A percentile compares a stretch with the other conserved stretches of the same genome.
These are phyloP conservation scores for Pteropus rufus DNA, from an alignment of 2,797 vertebrate genomes.

Conservation along the genomic window DNA sequence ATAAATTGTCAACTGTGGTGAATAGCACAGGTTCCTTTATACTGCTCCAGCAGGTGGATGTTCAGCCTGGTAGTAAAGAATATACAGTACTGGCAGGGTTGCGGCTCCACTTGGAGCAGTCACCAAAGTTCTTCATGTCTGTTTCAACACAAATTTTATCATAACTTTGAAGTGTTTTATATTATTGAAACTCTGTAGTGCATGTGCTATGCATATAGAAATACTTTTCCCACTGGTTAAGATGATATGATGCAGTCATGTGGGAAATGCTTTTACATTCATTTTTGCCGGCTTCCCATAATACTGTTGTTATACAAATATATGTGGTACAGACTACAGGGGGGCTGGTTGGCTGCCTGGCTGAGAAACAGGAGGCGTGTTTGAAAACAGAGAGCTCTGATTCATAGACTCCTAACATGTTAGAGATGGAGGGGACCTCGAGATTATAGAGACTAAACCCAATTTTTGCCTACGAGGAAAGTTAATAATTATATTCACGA, in stretches of 20 bases:
- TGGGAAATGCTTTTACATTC: slow-evolving; percentile 40
- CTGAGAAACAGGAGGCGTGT: not conserved
- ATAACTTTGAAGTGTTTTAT: slow-evolving; percentile 56
- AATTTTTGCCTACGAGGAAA: not conserved
- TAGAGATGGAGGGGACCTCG: not conserved
- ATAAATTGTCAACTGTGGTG: not conserved
- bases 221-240: slow-evolving; percentile 41
- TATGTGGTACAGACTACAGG: not conserved
- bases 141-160: slow-evolving; percentile 45
- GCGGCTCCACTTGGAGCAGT: not conserved
- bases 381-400: not conserved
- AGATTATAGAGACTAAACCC: not conserved
- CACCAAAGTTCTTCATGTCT: slow-evolving; percentile 35
- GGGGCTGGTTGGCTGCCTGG: not conserved
- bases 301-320: slow-evolving; percentile 37
- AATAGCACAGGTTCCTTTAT: not conserved
- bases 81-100: not conserved
- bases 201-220: slow-evolving; percentile 39
- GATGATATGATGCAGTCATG: not conserved
- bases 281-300: not conserved
- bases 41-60: not conserved
- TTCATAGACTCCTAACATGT: not conserved
- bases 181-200: slow-evolving; percentile 30
- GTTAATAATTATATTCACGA: not conserved
- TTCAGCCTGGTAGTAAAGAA: not conserved